phyloP scores from a whole-genome alignment of 2,888 invertebrate genomes.

The Lasioglossum lativentre region DNA sequence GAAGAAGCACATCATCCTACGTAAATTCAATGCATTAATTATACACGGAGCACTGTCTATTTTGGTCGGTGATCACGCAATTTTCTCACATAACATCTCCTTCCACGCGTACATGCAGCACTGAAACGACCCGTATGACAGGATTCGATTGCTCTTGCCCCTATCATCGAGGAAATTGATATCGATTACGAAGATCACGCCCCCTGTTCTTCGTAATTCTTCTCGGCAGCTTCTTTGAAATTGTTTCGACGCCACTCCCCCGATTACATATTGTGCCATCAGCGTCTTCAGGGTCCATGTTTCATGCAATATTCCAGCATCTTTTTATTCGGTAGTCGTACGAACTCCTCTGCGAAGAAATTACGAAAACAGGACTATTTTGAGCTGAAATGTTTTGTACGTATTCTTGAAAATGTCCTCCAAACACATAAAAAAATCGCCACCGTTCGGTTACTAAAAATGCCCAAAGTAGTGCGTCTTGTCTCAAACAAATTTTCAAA shows the following conservation, averaged over 20 bases:
- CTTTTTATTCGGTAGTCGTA: no score
- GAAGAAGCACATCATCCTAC: not conserved
- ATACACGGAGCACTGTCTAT: not conserved
- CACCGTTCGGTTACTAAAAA: no score
- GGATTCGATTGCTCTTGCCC: conserved; percentile 39
- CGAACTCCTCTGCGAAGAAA: no score
- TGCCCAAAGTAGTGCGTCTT: no score
- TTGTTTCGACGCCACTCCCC: not conserved
- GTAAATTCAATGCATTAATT: not conserved
- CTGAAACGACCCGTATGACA: conserved; percentile 42
- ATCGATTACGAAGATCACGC: conserved; percentile 35
- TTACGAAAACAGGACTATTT: no score
- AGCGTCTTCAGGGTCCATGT: not conserved
- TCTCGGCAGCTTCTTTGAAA: not conserved
- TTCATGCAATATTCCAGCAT: not conserved
- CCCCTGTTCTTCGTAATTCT: not conserved
- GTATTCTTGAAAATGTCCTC: no score
- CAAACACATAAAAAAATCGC: no score
- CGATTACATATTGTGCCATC: not conserved
- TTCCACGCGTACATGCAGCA: not conserved
- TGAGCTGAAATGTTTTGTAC: no score
- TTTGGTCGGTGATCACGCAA: not conserved
- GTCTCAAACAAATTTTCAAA: no score
- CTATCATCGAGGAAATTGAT: conserved; percentile 48
- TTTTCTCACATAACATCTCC: not conserved